A percentile compares a stretch with the other conserved stretches of the same genome.
Conservation (phyloP, 2,888 invertebrate species). For the Copidosoma aretas region DNA sequence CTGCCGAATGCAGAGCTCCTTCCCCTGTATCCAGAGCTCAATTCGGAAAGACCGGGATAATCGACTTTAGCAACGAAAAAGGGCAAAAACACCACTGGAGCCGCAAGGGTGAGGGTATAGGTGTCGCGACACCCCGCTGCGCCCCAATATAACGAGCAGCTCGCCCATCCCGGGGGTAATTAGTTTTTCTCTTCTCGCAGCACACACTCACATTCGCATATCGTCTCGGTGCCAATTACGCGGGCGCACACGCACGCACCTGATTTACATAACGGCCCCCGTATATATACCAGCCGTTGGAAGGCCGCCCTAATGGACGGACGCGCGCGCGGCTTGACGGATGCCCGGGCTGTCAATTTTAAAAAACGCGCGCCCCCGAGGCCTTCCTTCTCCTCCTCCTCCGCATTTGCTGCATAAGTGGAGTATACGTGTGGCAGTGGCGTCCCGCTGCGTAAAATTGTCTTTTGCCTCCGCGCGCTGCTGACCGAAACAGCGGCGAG, state of each 20-base stretch:
- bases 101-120: slow-evolving; percentile 46
- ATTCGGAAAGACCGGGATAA: no score
- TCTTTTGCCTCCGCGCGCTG: slow-evolving; percentile 59
- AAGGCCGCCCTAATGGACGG: slow-evolving; percentile 25
- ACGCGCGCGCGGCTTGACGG: slow-evolving; percentile 45
- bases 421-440: slow-evolving; percentile 43
- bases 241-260: slow-evolving; percentile 41
- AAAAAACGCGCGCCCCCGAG: slow-evolving; percentile 49
- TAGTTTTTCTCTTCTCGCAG: slow-evolving; percentile 51
- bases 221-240: slow-evolving; percentile 58
- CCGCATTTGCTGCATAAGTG: slow-evolving; percentile 49
- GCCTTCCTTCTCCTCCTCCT: slow-evolving; percentile 27
- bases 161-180: slow-evolving; percentile 55
- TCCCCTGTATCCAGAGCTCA: no score
- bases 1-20: background rate
- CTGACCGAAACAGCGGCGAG: no score
- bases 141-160: slow-evolving; percentile 52
- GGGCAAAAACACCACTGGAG: no score
- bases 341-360: slow-evolving; percentile 59
- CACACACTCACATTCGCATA: background rate
- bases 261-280: slow-evolving; percentile 59
- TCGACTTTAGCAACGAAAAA: no score
- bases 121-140: slow-evolving; percentile 61
- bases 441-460: slow-evolving; percentile 62
- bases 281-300: no score